Evolutionary conservation across 2,113 vertebrate genomes (phyloP).

Genomic region (Barbus barbus): DNA sequence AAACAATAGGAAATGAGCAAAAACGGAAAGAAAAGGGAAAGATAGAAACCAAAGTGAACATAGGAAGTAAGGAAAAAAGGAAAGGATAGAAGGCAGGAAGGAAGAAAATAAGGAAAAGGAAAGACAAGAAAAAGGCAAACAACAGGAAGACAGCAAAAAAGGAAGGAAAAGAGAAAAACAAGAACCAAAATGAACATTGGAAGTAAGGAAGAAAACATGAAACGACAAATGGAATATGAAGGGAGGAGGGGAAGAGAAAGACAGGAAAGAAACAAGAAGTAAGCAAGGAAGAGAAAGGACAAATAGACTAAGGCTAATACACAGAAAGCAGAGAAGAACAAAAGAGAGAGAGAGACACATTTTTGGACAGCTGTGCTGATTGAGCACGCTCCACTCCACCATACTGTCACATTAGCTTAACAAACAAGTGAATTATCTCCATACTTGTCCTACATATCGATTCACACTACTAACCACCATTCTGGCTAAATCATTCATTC

Average conservation of each 20-base stretch:
- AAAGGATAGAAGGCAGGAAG: no score
- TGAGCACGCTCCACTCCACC: constrained; percentile 5
- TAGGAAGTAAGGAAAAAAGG: no score
- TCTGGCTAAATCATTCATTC: constrained; percentile 15
- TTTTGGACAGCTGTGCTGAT: constrained; percentile 2
- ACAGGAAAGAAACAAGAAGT: neutral
- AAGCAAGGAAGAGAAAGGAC: neutral
- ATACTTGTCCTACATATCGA: constrained; percentile 1
- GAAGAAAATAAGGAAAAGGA: no score
- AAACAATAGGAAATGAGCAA: no score
- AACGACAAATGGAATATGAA: no score
- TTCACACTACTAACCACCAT: neutral
- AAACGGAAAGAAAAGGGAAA: no score
- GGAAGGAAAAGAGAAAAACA: neutral
- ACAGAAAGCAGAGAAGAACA: neutral
- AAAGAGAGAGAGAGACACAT: neutral
- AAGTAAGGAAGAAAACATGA: neutral
- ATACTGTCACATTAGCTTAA: constrained; percentile 20
- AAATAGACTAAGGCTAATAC: neutral
- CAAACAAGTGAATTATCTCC: constrained; percentile 18
- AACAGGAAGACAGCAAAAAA: neutral
- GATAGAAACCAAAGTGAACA: no score
- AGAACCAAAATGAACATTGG: neutral
- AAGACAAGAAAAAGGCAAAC: no score
- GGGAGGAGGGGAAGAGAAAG: no score